phyloP scores from a whole-genome alignment of 2,113 vertebrate species.

The Plectropomus leopardus region DNA sequence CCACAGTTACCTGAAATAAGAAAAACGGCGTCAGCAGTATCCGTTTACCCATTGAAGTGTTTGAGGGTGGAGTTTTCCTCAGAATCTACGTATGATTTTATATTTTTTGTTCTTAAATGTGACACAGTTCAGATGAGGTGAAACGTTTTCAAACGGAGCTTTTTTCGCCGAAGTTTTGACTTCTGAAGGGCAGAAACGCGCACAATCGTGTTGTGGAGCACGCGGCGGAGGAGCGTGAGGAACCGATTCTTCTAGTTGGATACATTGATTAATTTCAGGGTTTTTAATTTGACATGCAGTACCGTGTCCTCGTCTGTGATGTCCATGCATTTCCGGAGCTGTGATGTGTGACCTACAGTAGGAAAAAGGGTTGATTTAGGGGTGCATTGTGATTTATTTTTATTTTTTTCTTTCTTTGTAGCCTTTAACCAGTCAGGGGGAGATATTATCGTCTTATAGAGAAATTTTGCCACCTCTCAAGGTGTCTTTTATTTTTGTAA shows the following conservation, averaged over 20 bases:
- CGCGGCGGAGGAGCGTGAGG: not conserved
- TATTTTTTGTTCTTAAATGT: conserved; percentile 18
- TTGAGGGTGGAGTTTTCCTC: conserved; percentile 51
- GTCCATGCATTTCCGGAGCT: conserved; percentile 69
- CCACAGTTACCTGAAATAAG: no score
- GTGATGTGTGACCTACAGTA: conserved; percentile 52
- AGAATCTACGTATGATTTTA: not conserved
- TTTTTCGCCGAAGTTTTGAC: conserved; percentile 3
- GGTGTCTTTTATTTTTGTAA: conserved; percentile 82
- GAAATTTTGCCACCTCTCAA: conserved; percentile 68
- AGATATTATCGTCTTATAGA: conserved; percentile 74
- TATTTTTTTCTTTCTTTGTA: conserved; percentile 48
- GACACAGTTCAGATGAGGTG: conserved; percentile 30
- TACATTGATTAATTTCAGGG: conserved; percentile 64
- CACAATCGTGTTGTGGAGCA: conserved; percentile 1
- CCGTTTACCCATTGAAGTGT: conserved; percentile 5
- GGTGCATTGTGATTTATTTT: conserved; percentile 36
- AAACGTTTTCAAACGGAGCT: not conserved
- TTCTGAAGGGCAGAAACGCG: conserved; percentile 42
- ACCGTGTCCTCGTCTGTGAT: conserved; percentile 61
- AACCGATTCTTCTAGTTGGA: not conserved
- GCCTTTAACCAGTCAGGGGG: conserved; percentile 70
- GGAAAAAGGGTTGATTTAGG: conserved; percentile 29
- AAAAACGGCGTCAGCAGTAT: not conserved
- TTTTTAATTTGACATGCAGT: conserved; percentile 69